These are phyloP conservation scores for Siniperca obscura DNA, from an alignment of 2,797 vertebrate species.

Conservation along the genomic window DNA sequence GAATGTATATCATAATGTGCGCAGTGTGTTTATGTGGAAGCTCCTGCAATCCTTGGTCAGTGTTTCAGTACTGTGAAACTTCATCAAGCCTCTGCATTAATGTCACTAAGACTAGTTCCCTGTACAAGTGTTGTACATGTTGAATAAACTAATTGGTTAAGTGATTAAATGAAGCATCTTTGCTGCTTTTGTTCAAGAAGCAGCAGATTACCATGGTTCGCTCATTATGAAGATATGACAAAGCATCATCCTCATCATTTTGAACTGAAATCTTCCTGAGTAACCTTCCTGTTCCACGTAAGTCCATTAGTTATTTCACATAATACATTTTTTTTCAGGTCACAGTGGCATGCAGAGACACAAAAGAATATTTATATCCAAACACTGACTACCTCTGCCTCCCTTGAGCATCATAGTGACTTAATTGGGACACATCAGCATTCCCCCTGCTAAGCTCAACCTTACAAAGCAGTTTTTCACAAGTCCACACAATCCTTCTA, in stretches of 20 bases:
- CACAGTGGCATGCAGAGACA: slow-evolving; percentile 20
- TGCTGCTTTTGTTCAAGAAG: slow-evolving; percentile 1
- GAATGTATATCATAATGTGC: neutral
- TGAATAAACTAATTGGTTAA: neutral
- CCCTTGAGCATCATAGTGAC: slow-evolving; percentile 61
- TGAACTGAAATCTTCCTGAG: neutral
- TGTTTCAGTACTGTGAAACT: neutral
- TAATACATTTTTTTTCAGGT: slow-evolving; percentile 20
- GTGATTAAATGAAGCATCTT: neutral
- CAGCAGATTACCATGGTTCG: neutral
- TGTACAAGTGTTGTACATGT: no score
- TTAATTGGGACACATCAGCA: slow-evolving; percentile 73
- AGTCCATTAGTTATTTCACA: slow-evolving; percentile 22
- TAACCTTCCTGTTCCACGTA: neutral
- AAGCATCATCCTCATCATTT: neutral
- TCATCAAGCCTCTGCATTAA: neutral
- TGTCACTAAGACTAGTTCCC: neutral
- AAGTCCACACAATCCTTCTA: slow-evolving; percentile 23
- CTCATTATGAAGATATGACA: neutral
- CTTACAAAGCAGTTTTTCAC: slow-evolving; percentile 39
- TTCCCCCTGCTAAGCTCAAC: slow-evolving; percentile 1
- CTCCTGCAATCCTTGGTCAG: no score
- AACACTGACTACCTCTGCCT: slow-evolving; percentile 33
- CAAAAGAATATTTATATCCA: slow-evolving; percentile 56
- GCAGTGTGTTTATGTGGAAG: neutral